Evolutionary conservation across 2,113 vertebrate species (phyloP), one percentile per base, ranked within the genome.

Genomic region (Geococcyx californianus): DNA sequence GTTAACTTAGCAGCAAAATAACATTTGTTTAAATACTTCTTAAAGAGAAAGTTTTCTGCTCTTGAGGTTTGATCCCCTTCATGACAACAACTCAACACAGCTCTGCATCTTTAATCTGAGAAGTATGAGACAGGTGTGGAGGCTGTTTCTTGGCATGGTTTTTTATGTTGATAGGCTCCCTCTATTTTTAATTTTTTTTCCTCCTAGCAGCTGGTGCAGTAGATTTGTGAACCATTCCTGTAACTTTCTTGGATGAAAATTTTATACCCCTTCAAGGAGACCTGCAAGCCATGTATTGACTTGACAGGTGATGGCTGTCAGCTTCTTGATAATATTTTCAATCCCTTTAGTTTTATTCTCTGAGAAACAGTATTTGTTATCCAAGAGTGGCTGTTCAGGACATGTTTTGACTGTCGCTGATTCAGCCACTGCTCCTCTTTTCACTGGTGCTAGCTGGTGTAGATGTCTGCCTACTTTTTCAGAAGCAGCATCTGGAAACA

Each of bases 141-240:
- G 72, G 55, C 18, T 62, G 55, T 80, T 93, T 86, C 90, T 77
- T 86, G 70, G 45, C 78, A 80, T 59, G 34, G 62, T 70, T 36
- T 67, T 86, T 69, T 42, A 80, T 38, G 36, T 54, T 91, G 73
- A 49, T 87, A 87, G 60, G 17, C 26, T 84, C 44, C 25, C 19
- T 81, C 21, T 93, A 73, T 63, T 63, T 93, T 90, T 58, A 88
- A 95, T 92, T 88, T 90, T 69, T n/a, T 92, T 90, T 92, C 52
- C 31, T 72, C 54, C 49, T 70, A 74, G 34, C 63, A 78, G 45
- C 62, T 88, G 83, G 60, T 3, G 0, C 60, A 56, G 60, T 60
- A 90, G 60, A 75, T 93, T 75, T 84, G 73, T 78, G 88, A 92
- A 81, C 60, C 44, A 40, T 75, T 90, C 26, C 62, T 77, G 58